A percentile compares a stretch with the other conserved stretches of the same genome.
phyloP scores from a whole-genome alignment of 2,797 vertebrate genomes.

The Melanogrammus aeglefinus region DNA sequence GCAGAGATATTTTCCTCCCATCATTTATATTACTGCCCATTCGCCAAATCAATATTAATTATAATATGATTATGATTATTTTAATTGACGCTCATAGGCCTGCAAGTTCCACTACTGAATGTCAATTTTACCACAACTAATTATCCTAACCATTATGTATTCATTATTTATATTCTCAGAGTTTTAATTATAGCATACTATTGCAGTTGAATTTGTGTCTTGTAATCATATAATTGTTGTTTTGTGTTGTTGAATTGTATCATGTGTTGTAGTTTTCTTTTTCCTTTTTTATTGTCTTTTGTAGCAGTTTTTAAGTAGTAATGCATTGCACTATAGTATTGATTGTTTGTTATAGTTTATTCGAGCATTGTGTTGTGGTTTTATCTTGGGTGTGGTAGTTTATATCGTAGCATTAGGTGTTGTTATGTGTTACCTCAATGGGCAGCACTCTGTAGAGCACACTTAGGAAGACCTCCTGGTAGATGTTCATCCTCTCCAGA shows the following conservation, averaged over 20 bases:
- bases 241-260: neutral
- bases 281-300: too few relatives aligned
- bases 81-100: neutral
- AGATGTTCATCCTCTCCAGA: conserved; percentile 96
- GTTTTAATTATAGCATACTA: neutral
- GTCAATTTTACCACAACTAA: neutral
- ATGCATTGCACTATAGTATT: neutral
- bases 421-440: conserved; percentile 82
- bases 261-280: neutral
- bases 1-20: neutral
- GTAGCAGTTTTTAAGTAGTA: neutral
- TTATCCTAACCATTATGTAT: neutral
- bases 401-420: neutral
- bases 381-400: neutral
- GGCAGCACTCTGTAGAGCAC: conserved; percentile 88
- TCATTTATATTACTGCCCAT: neutral
- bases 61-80: neutral
- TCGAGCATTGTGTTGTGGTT: neutral
- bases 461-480: conserved; percentile 94
- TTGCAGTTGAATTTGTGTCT: neutral
- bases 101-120: neutral
- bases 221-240: neutral
- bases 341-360: neutral
- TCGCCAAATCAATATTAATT: neutral
- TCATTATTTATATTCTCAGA: too few relatives aligned